These are phyloP conservation scores for Borostomias antarcticus DNA, from an alignment of 2,797 vertebrate genomes.

Conservation along the genomic window DNA sequence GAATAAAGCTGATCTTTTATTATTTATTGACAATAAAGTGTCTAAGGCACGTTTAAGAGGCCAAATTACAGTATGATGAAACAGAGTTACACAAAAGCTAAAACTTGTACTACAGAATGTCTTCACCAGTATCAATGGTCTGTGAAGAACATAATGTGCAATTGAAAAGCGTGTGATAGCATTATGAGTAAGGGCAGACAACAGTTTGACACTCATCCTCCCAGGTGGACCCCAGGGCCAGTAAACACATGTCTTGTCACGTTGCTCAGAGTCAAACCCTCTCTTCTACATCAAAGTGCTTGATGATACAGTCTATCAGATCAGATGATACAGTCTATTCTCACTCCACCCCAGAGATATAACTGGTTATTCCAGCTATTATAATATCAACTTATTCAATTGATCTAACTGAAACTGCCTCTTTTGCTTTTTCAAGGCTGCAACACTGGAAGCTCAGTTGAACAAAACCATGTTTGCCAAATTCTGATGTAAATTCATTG, in stretches of 20 bases:
- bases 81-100: background rate
- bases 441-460: too few relatives aligned
- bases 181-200: background rate
- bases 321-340: background rate
- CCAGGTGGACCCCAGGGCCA: constrained; percentile 42
- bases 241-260: constrained; percentile 58
- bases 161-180: background rate
- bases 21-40: too few relatives aligned
- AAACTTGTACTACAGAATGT: background rate
- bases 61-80: background rate
- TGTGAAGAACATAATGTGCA: constrained; percentile 5
- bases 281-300: constrained; percentile 58
- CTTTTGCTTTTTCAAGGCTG: too few relatives aligned
- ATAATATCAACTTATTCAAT: too few relatives aligned
- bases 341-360: constrained; percentile 27
- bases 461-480: too few relatives aligned
- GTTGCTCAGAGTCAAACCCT: constrained; percentile 46
- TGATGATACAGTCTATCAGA: constrained; percentile 33
- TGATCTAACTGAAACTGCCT: too few relatives aligned
- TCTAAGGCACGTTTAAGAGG: too few relatives aligned
- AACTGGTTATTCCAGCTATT: too few relatives aligned
- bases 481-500: too few relatives aligned
- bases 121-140: background rate
- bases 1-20: too few relatives aligned
- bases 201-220: constrained; percentile 56